These are phyloP conservation scores for Ptychodera flava DNA, from an alignment of 35 echinoderm and acorn worm species.

Conservation along the genomic window DNA sequence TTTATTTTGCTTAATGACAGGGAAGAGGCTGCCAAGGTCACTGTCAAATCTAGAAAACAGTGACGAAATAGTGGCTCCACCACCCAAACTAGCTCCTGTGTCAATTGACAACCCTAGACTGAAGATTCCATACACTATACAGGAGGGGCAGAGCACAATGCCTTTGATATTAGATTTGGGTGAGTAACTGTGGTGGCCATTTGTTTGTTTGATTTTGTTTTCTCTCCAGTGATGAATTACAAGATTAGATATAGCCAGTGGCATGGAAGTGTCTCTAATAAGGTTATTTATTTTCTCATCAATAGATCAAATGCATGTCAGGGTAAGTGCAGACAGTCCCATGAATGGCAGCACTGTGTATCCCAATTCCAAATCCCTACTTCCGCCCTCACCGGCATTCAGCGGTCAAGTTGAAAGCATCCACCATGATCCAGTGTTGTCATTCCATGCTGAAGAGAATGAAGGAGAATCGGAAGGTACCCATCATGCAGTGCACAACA, in stretches of 20 bases:
- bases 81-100: not conserved
- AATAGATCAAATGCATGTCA: constrained; percentile 66
- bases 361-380: constrained; percentile 38
- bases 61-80: not conserved
- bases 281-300: constrained; percentile 15
- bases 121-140: not conserved
- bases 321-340: constrained; percentile 47
- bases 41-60: not conserved
- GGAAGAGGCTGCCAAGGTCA: not conserved
- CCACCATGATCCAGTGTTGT: constrained; percentile 38
- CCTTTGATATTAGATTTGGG: not conserved
- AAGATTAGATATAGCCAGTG: too few species aligned
- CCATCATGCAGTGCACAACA: not conserved
- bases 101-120: not conserved
- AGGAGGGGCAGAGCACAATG: not conserved
- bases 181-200: not conserved
- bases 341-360: constrained; percentile 25
- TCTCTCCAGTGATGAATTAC: too few species aligned
- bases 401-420: constrained; percentile 4
- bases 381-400: constrained; percentile 40
- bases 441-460: constrained; percentile 41
- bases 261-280: too few species aligned
- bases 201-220: too few species aligned
- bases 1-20: too few species aligned
- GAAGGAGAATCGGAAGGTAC: not conserved